These are phyloP conservation scores for Catocala fraxini DNA, from an alignment of 2,888 invertebrate species.

Conservation along the genomic window DNA sequence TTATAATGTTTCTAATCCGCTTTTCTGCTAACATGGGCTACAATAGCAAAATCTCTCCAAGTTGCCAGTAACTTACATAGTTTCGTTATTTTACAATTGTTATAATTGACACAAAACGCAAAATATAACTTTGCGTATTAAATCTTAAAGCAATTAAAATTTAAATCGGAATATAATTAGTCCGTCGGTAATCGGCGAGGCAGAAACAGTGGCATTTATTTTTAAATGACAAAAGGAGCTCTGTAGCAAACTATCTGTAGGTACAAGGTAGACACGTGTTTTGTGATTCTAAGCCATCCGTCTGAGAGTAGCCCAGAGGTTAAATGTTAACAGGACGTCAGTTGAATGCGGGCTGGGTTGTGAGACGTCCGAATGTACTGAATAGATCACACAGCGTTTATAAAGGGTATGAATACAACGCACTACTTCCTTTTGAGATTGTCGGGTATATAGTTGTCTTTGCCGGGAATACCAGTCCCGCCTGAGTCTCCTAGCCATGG, in stretches of 20 bases:
- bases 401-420: slow-evolving; percentile 31
- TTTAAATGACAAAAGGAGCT: too few relatives aligned
- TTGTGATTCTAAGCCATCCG: slow-evolving; percentile 6
- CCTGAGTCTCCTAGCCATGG: slow-evolving; percentile 96
- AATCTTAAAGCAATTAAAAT: too few relatives aligned
- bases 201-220: too few relatives aligned
- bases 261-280: not conserved
- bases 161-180: too few relatives aligned
- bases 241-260: not conserved
- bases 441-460: slow-evolving; percentile 94
- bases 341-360: not conserved
- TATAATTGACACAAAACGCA: too few relatives aligned
- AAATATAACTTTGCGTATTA: too few relatives aligned
- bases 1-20: too few relatives aligned
- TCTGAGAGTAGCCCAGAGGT: slow-evolving; percentile 6
- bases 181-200: too few relatives aligned
- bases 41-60: too few relatives aligned
- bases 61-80: too few relatives aligned
- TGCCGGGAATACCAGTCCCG: slow-evolving; percentile 93
- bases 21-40: too few relatives aligned
- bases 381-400: slow-evolving; percentile 53
- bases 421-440: slow-evolving; percentile 83
- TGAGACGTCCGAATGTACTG: slow-evolving; percentile 33
- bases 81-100: too few relatives aligned
- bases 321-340: slow-evolving; percentile 11